phyloP scores from a whole-genome alignment of 2,888 invertebrate genomes.

The Agrenia bidenticulata region DNA sequence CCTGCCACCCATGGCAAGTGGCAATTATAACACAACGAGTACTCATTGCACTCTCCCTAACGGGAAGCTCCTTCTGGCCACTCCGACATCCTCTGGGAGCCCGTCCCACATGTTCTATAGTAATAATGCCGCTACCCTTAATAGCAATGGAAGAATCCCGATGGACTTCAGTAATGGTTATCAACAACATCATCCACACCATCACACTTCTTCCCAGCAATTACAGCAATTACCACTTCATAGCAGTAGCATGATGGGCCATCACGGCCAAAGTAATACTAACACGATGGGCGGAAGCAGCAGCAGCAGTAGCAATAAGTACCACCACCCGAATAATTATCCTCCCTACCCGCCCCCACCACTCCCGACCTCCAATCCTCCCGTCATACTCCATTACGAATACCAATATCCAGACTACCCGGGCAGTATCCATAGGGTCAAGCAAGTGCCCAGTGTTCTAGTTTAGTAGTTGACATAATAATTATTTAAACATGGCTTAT shows the following conservation, averaged over 20 bases:
- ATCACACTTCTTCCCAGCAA: too few species aligned
- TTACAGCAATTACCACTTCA: constrained; percentile 1
- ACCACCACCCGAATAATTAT: constrained; percentile 40
- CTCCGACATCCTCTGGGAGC: constrained; percentile 5
- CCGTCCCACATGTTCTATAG: constrained; percentile 33
- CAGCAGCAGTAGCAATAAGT: constrained; percentile 35
- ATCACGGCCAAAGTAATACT: constrained; percentile 35
- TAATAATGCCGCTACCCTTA: constrained; percentile 15
- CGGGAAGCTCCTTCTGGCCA: not conserved
- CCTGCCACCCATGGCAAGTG: constrained; percentile 25
- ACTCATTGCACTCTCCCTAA: not conserved
- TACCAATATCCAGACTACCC: constrained; percentile 41
- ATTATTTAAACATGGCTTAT: too few species aligned
- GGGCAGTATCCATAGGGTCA: constrained; percentile 39
- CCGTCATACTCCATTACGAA: constrained; percentile 43
- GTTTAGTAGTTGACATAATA: too few species aligned
- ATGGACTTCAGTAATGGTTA: too few species aligned
- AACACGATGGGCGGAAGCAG: constrained; percentile 33
- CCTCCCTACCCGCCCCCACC: constrained; percentile 24
- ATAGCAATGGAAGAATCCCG: constrained; percentile 22
- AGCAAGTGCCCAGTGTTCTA: constrained; percentile 49
- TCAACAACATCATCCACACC: too few species aligned
- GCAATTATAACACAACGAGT: too few species aligned
- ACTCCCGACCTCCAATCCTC: constrained; percentile 35
- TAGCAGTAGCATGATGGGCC: constrained; percentile 26